Conservation (phyloP, 1,140 invertebrate species). For the Ruditapes philippinarum region DNA sequence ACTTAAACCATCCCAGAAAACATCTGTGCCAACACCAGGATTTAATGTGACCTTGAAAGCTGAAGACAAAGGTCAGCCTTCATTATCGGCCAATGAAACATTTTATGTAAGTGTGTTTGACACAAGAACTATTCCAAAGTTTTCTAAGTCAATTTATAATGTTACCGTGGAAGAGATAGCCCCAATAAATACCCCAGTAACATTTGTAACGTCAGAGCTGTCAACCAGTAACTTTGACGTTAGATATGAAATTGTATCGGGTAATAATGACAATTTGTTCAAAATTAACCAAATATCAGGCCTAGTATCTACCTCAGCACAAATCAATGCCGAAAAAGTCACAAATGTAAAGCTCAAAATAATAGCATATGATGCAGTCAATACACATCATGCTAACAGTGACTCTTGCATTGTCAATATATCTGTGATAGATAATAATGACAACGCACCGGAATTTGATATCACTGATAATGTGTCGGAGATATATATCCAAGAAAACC, state of each 20-base stretch:
- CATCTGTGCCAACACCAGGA: conserved; percentile 88
- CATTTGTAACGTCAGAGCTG: conserved; percentile 73
- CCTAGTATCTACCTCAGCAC: conserved; percentile 93
- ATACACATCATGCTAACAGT: conserved; percentile 93
- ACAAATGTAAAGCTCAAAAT: conserved; percentile 73
- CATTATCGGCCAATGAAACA: conserved; percentile 85
- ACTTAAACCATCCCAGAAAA: conserved; percentile 89
- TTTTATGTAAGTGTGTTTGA: conserved; percentile 90
- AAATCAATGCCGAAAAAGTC: conserved; percentile 80
- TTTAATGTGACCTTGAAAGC: conserved; percentile 94
- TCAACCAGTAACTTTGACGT: conserved; percentile 30
- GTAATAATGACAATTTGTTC: conserved; percentile 80
- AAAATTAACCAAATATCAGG: conserved; percentile 90
- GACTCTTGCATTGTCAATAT: conserved; percentile 86
- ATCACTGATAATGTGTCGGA: conserved; percentile 71
- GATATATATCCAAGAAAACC: conserved; percentile 91
- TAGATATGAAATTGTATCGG: conserved; percentile 89
- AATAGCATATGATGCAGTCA: conserved; percentile 90
- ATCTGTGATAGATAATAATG: conserved; percentile 84
- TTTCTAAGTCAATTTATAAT: conserved; percentile 95
- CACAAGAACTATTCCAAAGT: conserved; percentile 95
- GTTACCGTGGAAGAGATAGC: conserved; percentile 95
- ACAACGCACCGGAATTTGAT: conserved; percentile 84
- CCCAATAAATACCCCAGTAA: conserved; percentile 95
- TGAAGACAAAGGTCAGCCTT: conserved; percentile 93